Conservation (phyloP, 2,113 vertebrate genomes). For the Forbesichthys papilliferus region DNA sequence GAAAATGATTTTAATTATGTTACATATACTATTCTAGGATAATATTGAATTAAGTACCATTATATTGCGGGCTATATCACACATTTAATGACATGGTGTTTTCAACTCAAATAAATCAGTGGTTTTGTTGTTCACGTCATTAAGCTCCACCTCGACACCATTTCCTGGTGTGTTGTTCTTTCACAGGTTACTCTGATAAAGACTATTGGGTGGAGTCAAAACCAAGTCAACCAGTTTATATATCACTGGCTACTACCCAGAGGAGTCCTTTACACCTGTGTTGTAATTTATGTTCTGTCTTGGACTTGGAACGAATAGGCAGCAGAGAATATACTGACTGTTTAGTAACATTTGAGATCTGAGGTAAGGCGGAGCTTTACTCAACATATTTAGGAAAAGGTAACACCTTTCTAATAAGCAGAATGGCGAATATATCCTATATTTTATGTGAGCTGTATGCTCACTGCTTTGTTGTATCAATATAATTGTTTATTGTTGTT, state of each 20-base stretch:
- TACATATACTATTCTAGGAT: not conserved
- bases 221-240: conserved; percentile 26
- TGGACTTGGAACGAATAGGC: conserved; percentile 9
- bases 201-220: conserved; percentile 52
- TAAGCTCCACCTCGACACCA: not conserved
- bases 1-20: no score
- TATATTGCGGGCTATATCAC: no score
- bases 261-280: conserved; percentile 49
- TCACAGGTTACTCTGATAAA: conserved; percentile 51
- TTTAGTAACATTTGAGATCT: not conserved
- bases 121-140: no score
- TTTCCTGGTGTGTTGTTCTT: conserved; percentile 36
- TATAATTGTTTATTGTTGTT: not conserved
- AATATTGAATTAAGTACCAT: not conserved
- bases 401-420: no score
- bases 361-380: conserved; percentile 38
- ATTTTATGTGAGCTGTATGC: no score
- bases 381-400: no score
- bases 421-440: no score
- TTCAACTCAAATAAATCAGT: no score
- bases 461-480: not conserved
- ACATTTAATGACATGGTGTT: no score
- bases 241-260: conserved; percentile 26
- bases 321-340: conserved; percentile 4
- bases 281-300: conserved; percentile 6